These are phyloP conservation scores for Holacanthus passer DNA, from an alignment of 2,113 vertebrate genomes.

Conservation along the genomic window DNA sequence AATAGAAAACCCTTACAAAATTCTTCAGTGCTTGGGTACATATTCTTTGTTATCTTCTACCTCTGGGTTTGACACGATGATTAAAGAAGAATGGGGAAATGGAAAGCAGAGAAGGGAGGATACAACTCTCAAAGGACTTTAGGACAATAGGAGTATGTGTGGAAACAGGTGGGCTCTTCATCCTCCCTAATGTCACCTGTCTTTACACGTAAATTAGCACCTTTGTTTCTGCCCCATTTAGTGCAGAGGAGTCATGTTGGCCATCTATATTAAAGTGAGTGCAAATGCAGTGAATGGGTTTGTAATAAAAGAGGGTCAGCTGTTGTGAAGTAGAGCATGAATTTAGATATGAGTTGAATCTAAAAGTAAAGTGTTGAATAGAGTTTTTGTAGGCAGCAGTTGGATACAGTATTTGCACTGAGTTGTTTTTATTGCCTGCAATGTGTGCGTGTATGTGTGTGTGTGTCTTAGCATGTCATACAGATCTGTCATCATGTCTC, in stretches of 20 bases:
- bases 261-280: constrained; percentile 16
- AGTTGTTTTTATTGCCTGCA: constrained; percentile 4
- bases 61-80: constrained; percentile 25
- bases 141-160: constrained; percentile 49
- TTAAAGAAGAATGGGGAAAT: constrained; percentile 12
- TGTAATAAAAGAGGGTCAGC: constrained; percentile 25
- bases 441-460: constrained; percentile 10
- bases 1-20: neutral
- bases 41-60: neutral
- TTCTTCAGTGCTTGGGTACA: neutral
- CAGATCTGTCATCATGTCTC: constrained; percentile 64
- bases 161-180: constrained; percentile 46
- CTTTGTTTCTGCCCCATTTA: constrained; percentile 32
- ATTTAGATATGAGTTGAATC: no score
- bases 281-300: constrained; percentile 20
- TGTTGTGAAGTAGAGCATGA: constrained; percentile 2
- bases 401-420: neutral
- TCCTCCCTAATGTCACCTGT: constrained; percentile 39
- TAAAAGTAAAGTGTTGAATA: constrained; percentile 6
- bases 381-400: neutral
- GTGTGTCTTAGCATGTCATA: constrained; percentile 10
- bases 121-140: constrained; percentile 48
- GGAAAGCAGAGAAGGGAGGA: constrained; percentile 48
- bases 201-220: constrained; percentile 52
- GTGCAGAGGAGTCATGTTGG: constrained; percentile 16